phyloP scores from a whole-genome alignment of 2,888 invertebrate genomes.

The Ariolimax columbianus region DNA sequence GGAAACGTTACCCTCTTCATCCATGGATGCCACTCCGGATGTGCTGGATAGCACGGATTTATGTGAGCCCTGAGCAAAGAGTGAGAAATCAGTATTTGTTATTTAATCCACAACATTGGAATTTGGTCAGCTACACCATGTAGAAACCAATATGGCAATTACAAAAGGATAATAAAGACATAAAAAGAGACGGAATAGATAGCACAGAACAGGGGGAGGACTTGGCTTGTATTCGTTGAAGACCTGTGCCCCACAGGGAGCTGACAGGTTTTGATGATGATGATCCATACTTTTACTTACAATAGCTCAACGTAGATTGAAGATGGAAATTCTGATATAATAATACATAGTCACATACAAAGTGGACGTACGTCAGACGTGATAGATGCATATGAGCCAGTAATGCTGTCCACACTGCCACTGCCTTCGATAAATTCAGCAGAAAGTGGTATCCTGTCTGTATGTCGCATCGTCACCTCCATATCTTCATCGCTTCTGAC shows the following conservation, averaged over 20 bases:
- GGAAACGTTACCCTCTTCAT: slow-evolving; percentile 66
- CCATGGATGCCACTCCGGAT: slow-evolving; percentile 52
- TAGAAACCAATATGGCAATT: too few relatives aligned
- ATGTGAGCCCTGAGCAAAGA: slow-evolving; percentile 50
- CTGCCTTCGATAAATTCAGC: slow-evolving; percentile 3
- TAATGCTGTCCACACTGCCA: slow-evolving; percentile 34
- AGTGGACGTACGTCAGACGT: slow-evolving; percentile 61
- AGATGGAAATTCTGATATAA: too few relatives aligned
- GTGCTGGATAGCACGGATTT: slow-evolving; percentile 42
- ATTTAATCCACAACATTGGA: too few relatives aligned
- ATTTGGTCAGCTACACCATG: too few relatives aligned
- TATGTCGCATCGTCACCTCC: slow-evolving; percentile 51
- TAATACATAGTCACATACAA: background rate
- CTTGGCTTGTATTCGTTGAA: too few relatives aligned
- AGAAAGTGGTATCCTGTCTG: slow-evolving; percentile 27
- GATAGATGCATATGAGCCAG: slow-evolving; percentile 59
- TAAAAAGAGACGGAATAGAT: too few relatives aligned
- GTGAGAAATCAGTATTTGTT: background rate
- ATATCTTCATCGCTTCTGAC: slow-evolving; percentile 65
- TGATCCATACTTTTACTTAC: too few relatives aligned
- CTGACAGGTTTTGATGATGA: too few relatives aligned
- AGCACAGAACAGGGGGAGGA: too few relatives aligned
- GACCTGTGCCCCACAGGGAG: too few relatives aligned
- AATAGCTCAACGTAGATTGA: too few relatives aligned
- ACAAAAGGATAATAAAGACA: too few relatives aligned